These are phyloP conservation scores for Aphrocallistes beatrix DNA, from an alignment of 37 sponge, comb jelly and placozoan species.

Conservation along the genomic window DNA sequence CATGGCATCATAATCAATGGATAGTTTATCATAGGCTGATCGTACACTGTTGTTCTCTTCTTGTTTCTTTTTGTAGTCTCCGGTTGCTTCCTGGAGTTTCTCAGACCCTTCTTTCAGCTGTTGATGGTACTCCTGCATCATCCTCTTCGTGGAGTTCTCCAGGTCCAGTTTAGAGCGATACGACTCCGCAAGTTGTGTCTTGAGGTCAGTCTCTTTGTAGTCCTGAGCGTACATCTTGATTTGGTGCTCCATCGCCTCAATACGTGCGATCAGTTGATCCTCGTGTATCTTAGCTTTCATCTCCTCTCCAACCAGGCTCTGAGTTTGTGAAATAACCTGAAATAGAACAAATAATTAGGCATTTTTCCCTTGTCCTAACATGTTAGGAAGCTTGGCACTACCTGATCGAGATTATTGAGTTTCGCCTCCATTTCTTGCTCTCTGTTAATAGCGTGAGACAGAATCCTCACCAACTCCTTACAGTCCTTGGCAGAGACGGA, in stretches of 20 bases:
- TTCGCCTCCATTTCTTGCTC: conserved; percentile 67
- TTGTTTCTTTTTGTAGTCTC: background rate
- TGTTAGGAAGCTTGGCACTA: background rate
- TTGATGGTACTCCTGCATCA: background rate
- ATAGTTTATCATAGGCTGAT: background rate
- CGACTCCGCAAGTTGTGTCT: background rate
- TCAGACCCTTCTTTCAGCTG: conserved; percentile 1
- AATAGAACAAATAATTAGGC: background rate
- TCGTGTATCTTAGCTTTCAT: conserved; percentile 69
- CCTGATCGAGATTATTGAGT: conserved; percentile 36
- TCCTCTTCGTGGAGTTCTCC: background rate
- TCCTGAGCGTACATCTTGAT: conserved; percentile 67
- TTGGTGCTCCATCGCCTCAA: conserved; percentile 91
- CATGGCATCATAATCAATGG: background rate
- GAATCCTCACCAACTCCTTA: background rate
- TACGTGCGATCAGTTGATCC: conserved; percentile 81
- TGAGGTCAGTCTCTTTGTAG: background rate
- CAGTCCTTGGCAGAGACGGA: background rate
- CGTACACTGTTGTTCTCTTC: background rate
- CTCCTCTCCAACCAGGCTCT: background rate
- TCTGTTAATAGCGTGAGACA: conserved; percentile 23
- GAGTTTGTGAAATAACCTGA: background rate
- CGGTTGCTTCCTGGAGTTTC: background rate
- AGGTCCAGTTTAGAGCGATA: background rate
- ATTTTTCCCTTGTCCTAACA: too few species aligned